Percentiles rank a stretch among this genome's conserved stretches.
Conservation (phyloP, 2,888 invertebrate species). For the Girardia tigrina region DNA sequence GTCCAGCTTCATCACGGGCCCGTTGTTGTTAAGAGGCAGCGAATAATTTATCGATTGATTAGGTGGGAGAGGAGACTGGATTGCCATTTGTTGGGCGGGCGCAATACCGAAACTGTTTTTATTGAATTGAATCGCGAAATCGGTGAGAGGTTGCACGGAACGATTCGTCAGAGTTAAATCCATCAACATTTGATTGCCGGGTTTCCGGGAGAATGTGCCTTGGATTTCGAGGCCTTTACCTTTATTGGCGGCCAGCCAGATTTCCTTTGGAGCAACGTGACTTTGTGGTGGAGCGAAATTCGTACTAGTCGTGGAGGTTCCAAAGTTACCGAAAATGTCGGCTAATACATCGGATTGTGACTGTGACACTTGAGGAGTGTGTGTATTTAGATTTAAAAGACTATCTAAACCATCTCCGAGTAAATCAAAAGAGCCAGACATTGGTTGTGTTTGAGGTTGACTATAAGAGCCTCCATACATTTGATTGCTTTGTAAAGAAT, state of each 20-base stretch:
- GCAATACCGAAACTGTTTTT: conserved; percentile 92
- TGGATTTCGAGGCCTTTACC: conserved; percentile 83
- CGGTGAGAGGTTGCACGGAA: conserved; percentile 91
- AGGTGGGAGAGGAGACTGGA: conserved; percentile 64
- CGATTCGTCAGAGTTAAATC: conserved; percentile 90
- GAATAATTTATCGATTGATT: conserved; percentile 66
- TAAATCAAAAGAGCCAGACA: conserved; percentile 60
- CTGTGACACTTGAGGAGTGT: neutral
- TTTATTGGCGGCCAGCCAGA: conserved; percentile 73
- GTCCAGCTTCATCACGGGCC: conserved; percentile 89
- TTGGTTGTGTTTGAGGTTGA: conserved; percentile 27
- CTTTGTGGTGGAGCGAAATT: neutral
- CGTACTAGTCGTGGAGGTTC: neutral
- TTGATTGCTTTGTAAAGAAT: neutral
- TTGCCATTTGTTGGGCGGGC: conserved; percentile 68
- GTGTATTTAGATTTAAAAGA: conserved; percentile 54
- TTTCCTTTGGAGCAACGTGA: neutral
- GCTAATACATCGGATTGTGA: conserved; percentile 33
- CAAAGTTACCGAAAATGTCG: conserved; percentile 36
- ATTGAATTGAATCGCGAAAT: conserved; percentile 92
- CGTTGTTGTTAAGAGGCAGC: conserved; percentile 65
- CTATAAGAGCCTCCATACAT: neutral
- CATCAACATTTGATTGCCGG: conserved; percentile 69
- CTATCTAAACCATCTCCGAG: conserved; percentile 73
- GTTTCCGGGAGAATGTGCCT: conserved; percentile 73